Evolutionary conservation across 2,888 invertebrate genomes (phyloP).

Genomic region (Criorhina ranunculi): DNA sequence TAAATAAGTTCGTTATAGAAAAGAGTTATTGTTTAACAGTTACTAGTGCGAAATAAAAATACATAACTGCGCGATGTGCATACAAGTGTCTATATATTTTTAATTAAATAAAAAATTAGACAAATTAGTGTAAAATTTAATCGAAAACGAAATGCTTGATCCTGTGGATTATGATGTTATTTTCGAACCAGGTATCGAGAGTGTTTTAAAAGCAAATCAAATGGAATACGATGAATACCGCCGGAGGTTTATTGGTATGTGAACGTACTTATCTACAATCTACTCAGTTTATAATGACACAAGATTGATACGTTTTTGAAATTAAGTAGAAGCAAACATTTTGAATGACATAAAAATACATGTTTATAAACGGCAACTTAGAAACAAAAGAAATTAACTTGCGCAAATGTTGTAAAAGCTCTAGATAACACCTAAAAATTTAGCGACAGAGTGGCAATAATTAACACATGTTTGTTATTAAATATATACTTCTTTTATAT

Average conservation of each 20-base stretch:
- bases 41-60: not conserved
- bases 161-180: constrained; percentile 45
- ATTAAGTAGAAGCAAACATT: too few relatives aligned
- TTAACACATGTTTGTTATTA: too few relatives aligned
- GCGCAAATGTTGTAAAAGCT: too few relatives aligned
- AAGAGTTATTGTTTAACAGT: not conserved
- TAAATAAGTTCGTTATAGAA: not conserved
- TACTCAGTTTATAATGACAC: too few relatives aligned
- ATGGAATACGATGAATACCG: constrained; percentile 65
- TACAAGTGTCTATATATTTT: not conserved
- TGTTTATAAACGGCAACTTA: too few relatives aligned
- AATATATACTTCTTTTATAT: too few relatives aligned
- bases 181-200: constrained; percentile 29
- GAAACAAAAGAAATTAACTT: too few relatives aligned
- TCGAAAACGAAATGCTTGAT: constrained; percentile 33
- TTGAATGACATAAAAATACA: too few relatives aligned
- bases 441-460: too few relatives aligned
- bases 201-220: constrained; percentile 34
- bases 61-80: not conserved
- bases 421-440: too few relatives aligned
- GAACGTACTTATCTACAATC: too few relatives aligned
- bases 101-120: not conserved
- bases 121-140: not conserved
- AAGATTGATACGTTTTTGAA: too few relatives aligned
- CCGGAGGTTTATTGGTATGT: constrained; percentile 64